Evolutionary conservation across 2,888 invertebrate genomes (phyloP).

Genomic region (Macaria notata): DNA sequence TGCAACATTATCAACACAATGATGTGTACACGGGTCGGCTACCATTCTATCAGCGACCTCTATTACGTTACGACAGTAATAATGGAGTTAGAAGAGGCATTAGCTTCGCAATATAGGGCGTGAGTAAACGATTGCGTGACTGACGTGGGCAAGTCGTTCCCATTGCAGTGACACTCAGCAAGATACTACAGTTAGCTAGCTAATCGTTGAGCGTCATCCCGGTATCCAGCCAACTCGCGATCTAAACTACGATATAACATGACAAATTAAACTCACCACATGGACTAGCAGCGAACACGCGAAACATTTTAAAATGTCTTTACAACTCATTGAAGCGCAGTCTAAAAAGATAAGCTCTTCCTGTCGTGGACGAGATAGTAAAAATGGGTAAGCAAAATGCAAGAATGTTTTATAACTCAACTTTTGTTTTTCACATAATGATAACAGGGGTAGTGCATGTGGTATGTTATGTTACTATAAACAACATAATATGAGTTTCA

Average conservation of each 20-base stretch:
- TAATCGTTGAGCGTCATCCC: slow-evolving; percentile 39
- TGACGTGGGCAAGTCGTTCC: slow-evolving; percentile 46
- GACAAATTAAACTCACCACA: slow-evolving; percentile 28
- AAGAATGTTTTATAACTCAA: neutral
- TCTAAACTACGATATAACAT: slow-evolving; percentile 26
- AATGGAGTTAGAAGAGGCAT: slow-evolving; percentile 46
- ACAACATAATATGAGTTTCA: too few relatives aligned
- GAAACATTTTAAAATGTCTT: slow-evolving; percentile 18
- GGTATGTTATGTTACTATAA: too few relatives aligned
- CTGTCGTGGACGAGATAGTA: slow-evolving; percentile 43
- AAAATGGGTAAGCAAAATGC: slow-evolving; percentile 36
- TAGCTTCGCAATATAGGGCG: slow-evolving; percentile 47
- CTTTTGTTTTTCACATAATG: too few relatives aligned
- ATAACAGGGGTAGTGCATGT: too few relatives aligned
- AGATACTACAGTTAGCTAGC: slow-evolving; percentile 11
- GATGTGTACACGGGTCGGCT: slow-evolving; percentile 23
- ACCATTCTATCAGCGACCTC: slow-evolving; percentile 38
- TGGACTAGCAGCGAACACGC: slow-evolving; percentile 18
- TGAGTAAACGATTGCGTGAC: slow-evolving; percentile 53
- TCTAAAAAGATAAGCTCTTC: slow-evolving; percentile 38
- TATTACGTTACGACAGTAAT: slow-evolving; percentile 40
- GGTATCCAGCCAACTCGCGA: slow-evolving; percentile 31
- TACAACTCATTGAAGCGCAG: slow-evolving; percentile 29
- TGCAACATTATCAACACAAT: slow-evolving; percentile 33
- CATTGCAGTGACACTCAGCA: slow-evolving; percentile 32